Evolutionary conservation across 2,888 invertebrate genomes (phyloP).

Genomic region (Agrenia bidenticulata): DNA sequence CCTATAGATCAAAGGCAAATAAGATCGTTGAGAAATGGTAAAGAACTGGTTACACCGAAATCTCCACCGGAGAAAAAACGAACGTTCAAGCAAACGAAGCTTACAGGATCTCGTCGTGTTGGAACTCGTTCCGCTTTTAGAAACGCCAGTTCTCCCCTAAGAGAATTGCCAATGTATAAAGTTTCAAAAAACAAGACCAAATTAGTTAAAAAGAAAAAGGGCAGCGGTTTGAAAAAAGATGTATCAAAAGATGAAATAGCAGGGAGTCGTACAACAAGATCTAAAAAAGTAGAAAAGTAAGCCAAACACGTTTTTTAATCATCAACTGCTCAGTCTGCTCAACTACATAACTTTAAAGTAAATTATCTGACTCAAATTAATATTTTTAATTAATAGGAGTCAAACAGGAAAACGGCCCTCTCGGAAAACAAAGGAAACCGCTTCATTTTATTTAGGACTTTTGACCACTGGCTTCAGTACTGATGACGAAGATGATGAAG

Average conservation of each 20-base stretch:
- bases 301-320: too few relatives aligned
- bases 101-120: constrained; percentile 24
- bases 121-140: constrained; percentile 48
- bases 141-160: constrained; percentile 46
- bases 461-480: constrained; percentile 68
- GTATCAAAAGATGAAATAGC: constrained; percentile 2
- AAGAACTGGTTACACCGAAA: constrained; percentile 36
- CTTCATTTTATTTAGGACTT: constrained; percentile 72
- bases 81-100: constrained; percentile 24
- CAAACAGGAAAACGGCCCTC: constrained; percentile 53
- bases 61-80: constrained; percentile 26
- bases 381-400: constrained; percentile 3
- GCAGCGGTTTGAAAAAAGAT: constrained; percentile 4
- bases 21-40: constrained; percentile 45
- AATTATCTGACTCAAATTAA: too few relatives aligned
- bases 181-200: constrained; percentile 34
- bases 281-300: neutral
- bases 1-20: neutral
- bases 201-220: constrained; percentile 3
- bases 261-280: neutral
- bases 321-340: too few relatives aligned
- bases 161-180: constrained; percentile 53
- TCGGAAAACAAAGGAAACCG: constrained; percentile 74
- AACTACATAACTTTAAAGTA: too few relatives aligned
- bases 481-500: constrained; percentile 59